Evolutionary conservation across 35 echinoderm and acorn worm species (phyloP), one percentile per base, ranked within the genome.

Genomic region (Stichopus chloronotus): DNA sequence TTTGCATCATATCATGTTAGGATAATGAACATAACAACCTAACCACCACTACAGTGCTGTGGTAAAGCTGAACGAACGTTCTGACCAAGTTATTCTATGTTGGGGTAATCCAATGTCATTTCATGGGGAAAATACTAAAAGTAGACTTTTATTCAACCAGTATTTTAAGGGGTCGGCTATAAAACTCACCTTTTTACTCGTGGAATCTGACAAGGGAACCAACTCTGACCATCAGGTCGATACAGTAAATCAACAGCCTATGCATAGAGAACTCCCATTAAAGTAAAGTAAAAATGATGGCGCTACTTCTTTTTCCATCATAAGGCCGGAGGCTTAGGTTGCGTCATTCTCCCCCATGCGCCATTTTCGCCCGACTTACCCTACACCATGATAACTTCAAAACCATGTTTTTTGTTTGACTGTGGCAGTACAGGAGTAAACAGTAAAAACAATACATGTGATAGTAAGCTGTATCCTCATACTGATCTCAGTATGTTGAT

Each of bases 221-320:
- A 10, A 9, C 20, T 86, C 56, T 55, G 30, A 86, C 43, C 83
- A 86, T 55, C 83, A 86, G 21, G 7, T 86, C 83, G 7, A 52
- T 55, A 13, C 55, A 11, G 83, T 25, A 86, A 11, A 4, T 53
- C 10, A 79, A 86, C 9, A 55, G 83, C 83, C 83, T 88, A 85
- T 24, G 63, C 61, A 55, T 88, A 4, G n/a, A 58, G 86, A 6
- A 63, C 4, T 58, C 20, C 57, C n/a, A 19, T 17, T 88, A 23
- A 88, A 88, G 60, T n/a, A n/a, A n/a, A n/a, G n/a, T 63, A 17
- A 88, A 88, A 88, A 55, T 88, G 86, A 88, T 88, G 86, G 61
- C 57, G 61, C 57, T 88, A 88, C 86, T 85, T 58, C 43, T 7
- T 58, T 85, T 85, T 88, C 61, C 86, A 88, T 60, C 61, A 88